Percentiles rank a stretch among this genome's conserved stretches.
phyloP scores from a whole-genome alignment of 2,888 invertebrate genomes.

The Andrena camellia region DNA sequence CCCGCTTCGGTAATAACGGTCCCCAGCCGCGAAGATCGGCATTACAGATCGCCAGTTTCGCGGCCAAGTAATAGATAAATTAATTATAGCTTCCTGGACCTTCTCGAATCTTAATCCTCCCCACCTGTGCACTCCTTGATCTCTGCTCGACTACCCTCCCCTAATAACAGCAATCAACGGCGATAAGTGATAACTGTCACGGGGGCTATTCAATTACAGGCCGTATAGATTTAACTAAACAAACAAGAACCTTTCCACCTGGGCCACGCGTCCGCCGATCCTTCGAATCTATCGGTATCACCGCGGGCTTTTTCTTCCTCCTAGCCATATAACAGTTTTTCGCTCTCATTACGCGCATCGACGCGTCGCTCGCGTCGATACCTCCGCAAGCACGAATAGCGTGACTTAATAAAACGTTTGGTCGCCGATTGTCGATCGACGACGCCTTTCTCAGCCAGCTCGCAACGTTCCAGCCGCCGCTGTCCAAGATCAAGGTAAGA shows the following conservation, averaged over 20 bases:
- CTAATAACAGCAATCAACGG: constrained; percentile 33
- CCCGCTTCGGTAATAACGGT: constrained; percentile 40
- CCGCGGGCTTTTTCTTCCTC: not conserved
- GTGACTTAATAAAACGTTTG: constrained; percentile 39
- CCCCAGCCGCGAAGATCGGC: constrained; percentile 15
- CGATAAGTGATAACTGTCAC: constrained; percentile 45
- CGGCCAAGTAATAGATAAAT: constrained; percentile 44
- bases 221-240: constrained; percentile 13
- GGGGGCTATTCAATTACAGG: not conserved
- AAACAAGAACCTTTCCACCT: constrained; percentile 7
- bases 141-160: not conserved
- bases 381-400: constrained; percentile 33
- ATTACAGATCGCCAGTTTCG: constrained; percentile 37
- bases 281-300: not conserved
- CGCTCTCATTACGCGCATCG: not conserved
- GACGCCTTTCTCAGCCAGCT: constrained; percentile 42
- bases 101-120: not conserved
- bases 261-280: not conserved
- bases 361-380: not conserved
- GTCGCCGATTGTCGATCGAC: constrained; percentile 21
- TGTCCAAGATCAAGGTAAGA: constrained; percentile 59
- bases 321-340: not conserved
- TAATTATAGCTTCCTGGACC: constrained; percentile 42
- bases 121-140: constrained; percentile 2
- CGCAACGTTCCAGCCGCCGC: constrained; percentile 4